A percentile compares a stretch with the other conserved stretches of the same genome.
phyloP scores from a whole-genome alignment of 2,797 vertebrate genomes.

The Pteronotus mesoamericanus region DNA sequence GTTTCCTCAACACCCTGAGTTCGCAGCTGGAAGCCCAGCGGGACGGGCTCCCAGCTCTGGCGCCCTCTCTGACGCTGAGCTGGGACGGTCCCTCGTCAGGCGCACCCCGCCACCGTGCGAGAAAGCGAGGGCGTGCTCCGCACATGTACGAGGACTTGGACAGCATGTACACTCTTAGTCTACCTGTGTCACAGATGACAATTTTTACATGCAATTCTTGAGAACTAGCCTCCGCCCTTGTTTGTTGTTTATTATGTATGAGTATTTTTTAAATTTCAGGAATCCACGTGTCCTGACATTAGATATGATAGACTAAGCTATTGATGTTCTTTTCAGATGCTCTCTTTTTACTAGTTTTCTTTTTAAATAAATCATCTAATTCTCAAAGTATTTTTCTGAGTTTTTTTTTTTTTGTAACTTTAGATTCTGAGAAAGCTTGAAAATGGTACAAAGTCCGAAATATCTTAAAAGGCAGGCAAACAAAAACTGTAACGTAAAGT shows the following conservation, averaged over 20 bases:
- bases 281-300: background rate
- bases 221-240: background rate
- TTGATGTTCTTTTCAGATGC: background rate
- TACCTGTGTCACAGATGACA: background rate
- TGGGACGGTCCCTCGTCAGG: too few species aligned
- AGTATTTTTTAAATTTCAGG: background rate
- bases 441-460: conserved; percentile 66
- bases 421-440: conserved; percentile 71
- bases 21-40: background rate
- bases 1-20: too few species aligned
- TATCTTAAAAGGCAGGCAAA: conserved; percentile 41
- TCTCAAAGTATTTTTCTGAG: conserved; percentile 41
- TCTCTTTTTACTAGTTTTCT: background rate
- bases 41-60: background rate
- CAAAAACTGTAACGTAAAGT: background rate
- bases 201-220: background rate
- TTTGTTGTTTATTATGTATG: background rate
- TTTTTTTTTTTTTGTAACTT: conserved; percentile 72
- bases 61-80: background rate
- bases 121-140: background rate
- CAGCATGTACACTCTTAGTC: background rate
- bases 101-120: too few species aligned
- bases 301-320: background rate
- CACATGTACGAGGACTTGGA: background rate
- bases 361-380: background rate